Percentiles rank a stretch among this genome's conserved stretches.
phyloP scores from a whole-genome alignment of 1,140 invertebrate genomes.

The Micrasema minimum region DNA sequence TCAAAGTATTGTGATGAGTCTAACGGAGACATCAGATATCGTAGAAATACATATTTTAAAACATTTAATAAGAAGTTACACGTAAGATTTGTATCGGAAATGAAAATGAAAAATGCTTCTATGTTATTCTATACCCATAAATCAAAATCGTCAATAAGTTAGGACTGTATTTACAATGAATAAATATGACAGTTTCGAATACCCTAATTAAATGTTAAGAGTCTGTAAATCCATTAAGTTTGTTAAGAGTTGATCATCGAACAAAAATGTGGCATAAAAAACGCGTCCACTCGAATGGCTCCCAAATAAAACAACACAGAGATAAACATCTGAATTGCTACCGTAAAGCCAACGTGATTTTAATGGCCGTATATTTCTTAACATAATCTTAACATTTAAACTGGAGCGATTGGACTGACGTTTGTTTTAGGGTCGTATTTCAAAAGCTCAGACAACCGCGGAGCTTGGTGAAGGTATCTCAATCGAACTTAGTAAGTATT shows the following conservation, averaged over 20 bases:
- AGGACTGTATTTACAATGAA: too few species aligned
- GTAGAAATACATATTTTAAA: too few species aligned
- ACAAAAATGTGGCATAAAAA: constrained; percentile 20
- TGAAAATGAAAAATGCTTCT: too few species aligned
- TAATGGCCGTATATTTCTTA: constrained; percentile 43
- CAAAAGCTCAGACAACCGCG: not conserved
- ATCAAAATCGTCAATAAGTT: too few species aligned
- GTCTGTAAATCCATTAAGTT: constrained; percentile 10
- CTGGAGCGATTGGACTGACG: constrained; percentile 31
- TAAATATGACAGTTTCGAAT: not conserved
- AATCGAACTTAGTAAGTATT: too few species aligned
- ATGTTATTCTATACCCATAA: too few species aligned
- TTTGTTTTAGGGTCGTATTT: constrained; percentile 8
- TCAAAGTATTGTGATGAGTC: too few species aligned
- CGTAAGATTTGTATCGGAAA: too few species aligned
- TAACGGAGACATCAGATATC: too few species aligned
- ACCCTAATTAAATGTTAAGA: constrained; percentile 19
- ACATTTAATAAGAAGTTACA: too few species aligned
- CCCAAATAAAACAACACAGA: constrained; percentile 35
- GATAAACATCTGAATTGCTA: constrained; percentile 43
- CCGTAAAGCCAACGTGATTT: constrained; percentile 41
- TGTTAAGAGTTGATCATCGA: constrained; percentile 22
- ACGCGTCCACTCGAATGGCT: constrained; percentile 25
- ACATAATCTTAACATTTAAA: constrained; percentile 44
- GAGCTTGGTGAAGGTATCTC: not conserved